Evolutionary conservation across 1,140 invertebrate species (phyloP).

Genomic region (Babylonia areolata): DNA sequence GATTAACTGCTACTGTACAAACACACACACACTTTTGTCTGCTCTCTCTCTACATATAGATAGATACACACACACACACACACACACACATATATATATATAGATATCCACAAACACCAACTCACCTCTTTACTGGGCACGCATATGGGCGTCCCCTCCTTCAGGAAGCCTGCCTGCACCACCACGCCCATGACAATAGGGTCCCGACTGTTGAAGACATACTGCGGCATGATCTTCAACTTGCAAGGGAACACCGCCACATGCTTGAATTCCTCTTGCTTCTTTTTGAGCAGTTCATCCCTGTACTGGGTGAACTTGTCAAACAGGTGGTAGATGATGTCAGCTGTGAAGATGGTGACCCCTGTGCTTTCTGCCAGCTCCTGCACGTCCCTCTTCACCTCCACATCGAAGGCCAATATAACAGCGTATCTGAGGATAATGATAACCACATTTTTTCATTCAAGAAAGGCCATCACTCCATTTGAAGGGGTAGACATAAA

Average conservation of each 20-base stretch:
- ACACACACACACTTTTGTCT: background rate
- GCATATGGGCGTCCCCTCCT: slow-evolving; percentile 97
- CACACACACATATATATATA: background rate
- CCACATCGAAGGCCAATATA: slow-evolving; percentile 99
- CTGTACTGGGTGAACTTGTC: slow-evolving; percentile 97
- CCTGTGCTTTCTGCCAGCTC: slow-evolving; percentile 95
- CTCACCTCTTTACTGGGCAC: slow-evolving; percentile 92
- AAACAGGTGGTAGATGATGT: slow-evolving; percentile 99
- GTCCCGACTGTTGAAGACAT: slow-evolving; percentile 97
- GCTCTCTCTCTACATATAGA: background rate
- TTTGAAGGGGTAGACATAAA: no score
- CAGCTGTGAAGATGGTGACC: slow-evolving; percentile 98
- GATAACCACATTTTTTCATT: background rate
- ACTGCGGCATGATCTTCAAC: slow-evolving; percentile 90
- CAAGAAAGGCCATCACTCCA: no score
- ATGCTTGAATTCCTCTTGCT: slow-evolving; percentile 94
- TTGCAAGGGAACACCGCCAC: slow-evolving; percentile 99
- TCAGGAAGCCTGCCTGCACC: slow-evolving; percentile 96
- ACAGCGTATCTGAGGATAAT: slow-evolving; percentile 87
- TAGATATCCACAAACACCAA: background rate
- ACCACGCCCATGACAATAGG: slow-evolving; percentile 98
- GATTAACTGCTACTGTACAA: background rate
- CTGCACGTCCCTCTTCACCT: slow-evolving; percentile 97
- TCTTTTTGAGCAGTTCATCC: slow-evolving; percentile 94
- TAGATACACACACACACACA: background rate